Percentiles rank a stretch among this genome's conserved stretches.
Conservation (phyloP, 2,797 vertebrate species). For the Chiloscyllium punctatum region DNA sequence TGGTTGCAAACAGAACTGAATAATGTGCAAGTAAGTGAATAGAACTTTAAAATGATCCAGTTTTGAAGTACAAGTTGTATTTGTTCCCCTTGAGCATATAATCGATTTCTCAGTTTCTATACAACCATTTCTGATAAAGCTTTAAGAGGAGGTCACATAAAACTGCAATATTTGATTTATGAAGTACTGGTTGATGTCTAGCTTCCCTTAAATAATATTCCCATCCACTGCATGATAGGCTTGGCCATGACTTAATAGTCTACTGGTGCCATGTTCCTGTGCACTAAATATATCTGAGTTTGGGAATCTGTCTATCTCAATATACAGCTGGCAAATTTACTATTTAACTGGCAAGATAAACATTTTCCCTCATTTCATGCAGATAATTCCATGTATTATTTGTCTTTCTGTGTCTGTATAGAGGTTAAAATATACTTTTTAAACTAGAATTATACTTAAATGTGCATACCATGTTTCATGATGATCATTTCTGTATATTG, state of each 20-base stretch:
- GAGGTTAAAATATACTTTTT: not conserved
- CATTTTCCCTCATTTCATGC: not conserved
- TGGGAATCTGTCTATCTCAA: not conserved
- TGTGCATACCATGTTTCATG: not conserved
- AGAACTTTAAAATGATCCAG: not conserved
- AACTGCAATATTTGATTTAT: not conserved
- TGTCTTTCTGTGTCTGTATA: not conserved
- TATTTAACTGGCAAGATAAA: not conserved
- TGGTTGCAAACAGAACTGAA: not conserved
- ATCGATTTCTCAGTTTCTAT: not conserved
- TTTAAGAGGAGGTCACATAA: not conserved
- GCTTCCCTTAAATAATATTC: not conserved
- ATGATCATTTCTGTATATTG: not conserved
- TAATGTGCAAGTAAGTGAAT: not conserved
- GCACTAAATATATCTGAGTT: not conserved
- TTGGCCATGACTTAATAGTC: not conserved
- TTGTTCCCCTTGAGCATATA: not conserved
- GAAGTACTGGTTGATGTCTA: not conserved
- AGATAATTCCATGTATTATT: not conserved
- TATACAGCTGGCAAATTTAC: not conserved
- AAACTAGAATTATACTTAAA: not conserved
- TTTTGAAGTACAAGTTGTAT: not conserved
- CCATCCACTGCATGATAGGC: not conserved
- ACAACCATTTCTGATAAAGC: not conserved
- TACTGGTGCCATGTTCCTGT: not conserved